These are phyloP conservation scores for Liparis tanakae DNA, from an alignment of 2,797 vertebrate genomes.

Conservation along the genomic window DNA sequence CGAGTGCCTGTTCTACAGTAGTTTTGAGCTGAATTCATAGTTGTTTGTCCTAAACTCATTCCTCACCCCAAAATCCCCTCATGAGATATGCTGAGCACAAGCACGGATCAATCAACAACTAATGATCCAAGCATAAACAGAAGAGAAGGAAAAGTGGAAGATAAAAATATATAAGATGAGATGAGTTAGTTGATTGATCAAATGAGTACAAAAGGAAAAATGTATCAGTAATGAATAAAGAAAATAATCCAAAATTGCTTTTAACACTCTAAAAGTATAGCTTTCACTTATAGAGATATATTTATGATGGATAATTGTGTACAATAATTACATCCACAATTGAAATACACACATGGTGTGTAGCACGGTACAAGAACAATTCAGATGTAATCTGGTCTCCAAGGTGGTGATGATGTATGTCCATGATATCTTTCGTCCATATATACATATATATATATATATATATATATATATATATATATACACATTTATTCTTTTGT, in stretches of 20 bases:
- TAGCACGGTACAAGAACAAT: background rate
- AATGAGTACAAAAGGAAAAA: background rate
- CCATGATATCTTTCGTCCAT: constrained; percentile 7
- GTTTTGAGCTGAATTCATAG: constrained; percentile 56
- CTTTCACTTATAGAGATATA: background rate
- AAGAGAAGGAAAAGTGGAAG: constrained; percentile 24
- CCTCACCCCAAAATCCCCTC: constrained; percentile 13
- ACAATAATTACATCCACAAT: background rate
- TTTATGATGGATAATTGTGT: background rate
- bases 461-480: too few species aligned
- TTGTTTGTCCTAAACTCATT: constrained; percentile 40
- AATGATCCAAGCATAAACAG: constrained; percentile 47
- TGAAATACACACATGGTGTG: background rate
- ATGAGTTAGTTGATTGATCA: background rate
- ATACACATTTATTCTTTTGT: too few species aligned
- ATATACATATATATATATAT: too few species aligned
- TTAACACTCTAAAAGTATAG: background rate
- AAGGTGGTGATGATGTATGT: constrained; percentile 48
- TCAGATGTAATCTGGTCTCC: constrained; percentile 44
- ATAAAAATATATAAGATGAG: constrained; percentile 17
- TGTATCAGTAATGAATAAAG: background rate
- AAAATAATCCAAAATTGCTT: background rate
- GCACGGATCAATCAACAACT: constrained; percentile 53
- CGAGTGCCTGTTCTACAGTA: too few species aligned
- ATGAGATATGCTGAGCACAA: constrained; percentile 43